Conservation (phyloP, 2,888 invertebrate species). For the Calameuta filiformis region DNA sequence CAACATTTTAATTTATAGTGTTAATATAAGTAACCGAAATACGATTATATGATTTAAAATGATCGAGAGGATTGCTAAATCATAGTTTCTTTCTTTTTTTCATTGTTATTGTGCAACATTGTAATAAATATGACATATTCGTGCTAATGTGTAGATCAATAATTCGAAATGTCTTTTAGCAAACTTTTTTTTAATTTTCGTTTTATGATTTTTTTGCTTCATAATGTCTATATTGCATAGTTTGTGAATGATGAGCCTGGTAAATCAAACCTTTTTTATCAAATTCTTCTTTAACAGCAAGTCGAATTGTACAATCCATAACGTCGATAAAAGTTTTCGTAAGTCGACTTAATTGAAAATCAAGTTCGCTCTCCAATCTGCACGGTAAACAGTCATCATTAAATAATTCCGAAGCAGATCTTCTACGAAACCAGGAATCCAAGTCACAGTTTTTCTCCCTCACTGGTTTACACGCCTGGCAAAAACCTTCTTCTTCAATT, state of each 20-base stretch:
- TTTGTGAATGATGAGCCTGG: neutral
- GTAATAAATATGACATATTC: too few relatives aligned
- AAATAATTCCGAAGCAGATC: neutral
- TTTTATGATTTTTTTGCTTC: too few relatives aligned
- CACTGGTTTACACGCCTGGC: neutral
- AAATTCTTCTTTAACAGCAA: neutral
- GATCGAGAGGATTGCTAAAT: neutral
- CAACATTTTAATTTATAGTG: neutral
- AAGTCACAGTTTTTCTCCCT: neutral
- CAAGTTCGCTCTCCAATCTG: neutral
- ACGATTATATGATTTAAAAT: neutral
- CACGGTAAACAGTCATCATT: neutral
- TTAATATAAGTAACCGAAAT: neutral
- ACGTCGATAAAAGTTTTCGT: neutral
- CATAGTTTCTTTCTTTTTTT: neutral
- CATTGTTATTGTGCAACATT: too few relatives aligned
- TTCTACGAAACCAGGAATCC: neutral
- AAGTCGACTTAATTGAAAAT: neutral
- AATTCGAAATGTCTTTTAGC: neutral
- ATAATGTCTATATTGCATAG: neutral
- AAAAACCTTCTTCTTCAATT: neutral
- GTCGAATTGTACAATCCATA: neutral
- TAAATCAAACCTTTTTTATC: neutral
- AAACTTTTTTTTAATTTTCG: too few relatives aligned
- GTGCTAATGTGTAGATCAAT: neutral